A percentile compares a stretch with the other conserved stretches of the same genome.
phyloP scores from a whole-genome alignment of 2,113 vertebrate species.

The Trematocara unimaculatum region DNA sequence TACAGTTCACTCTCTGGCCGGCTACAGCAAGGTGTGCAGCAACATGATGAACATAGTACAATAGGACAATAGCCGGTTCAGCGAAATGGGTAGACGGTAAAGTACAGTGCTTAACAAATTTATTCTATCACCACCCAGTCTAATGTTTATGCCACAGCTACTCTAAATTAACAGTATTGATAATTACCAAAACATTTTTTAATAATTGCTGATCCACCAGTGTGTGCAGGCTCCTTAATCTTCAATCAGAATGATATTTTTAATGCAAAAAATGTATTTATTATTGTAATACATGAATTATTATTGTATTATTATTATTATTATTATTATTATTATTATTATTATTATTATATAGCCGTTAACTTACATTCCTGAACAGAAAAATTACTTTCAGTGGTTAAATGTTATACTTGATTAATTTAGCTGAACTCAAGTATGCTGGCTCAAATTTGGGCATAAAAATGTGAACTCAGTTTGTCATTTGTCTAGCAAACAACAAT shows the following conservation, averaged over 20 bases:
- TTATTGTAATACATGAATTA: not conserved
- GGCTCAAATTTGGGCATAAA: not conserved
- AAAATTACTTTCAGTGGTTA: not conserved
- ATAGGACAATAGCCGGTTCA: no score
- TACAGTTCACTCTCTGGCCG: not conserved
- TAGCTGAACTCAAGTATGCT: not conserved
- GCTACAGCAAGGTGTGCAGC: not conserved
- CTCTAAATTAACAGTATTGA: no score
- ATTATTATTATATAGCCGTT: not conserved
- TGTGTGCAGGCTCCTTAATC: not conserved
- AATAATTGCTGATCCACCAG: not conserved
- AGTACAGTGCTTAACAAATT: not conserved
- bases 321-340: not conserved
- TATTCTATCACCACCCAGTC: not conserved
- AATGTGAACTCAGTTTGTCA: not conserved
- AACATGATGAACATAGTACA: not conserved
- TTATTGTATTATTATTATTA: not conserved
- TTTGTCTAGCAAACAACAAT: not conserved
- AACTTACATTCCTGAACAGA: not conserved
- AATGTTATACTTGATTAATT: not conserved
- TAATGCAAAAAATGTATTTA: not conserved
- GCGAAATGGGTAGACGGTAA: not conserved
- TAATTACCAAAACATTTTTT: not conserved
- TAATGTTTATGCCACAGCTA: no score
- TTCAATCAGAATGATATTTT: not conserved